A percentile compares a stretch with the other conserved stretches of the same genome.
phyloP scores from a whole-genome alignment of 1,140 invertebrate species.

The Propsilocerus akamusi region DNA sequence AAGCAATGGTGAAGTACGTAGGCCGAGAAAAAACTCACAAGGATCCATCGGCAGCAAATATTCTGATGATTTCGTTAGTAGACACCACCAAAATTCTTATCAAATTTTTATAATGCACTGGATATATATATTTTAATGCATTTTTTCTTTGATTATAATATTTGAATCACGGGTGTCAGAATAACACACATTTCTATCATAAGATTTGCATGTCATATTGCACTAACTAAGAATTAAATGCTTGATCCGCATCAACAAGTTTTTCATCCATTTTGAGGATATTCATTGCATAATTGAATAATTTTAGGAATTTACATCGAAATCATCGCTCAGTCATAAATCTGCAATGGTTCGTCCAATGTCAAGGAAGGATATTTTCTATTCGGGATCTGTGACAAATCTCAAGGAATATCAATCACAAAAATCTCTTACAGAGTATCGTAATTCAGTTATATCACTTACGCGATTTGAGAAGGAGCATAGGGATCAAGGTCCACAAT shows the following conservation, averaged over 20 bases:
- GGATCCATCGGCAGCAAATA: slow-evolving; percentile 31
- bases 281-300: background rate
- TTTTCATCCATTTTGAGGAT: background rate
- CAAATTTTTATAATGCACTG: too few relatives aligned
- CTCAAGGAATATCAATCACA: slow-evolving; percentile 84
- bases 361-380: slow-evolving; percentile 95
- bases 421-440: slow-evolving; percentile 72
- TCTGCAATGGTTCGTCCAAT: slow-evolving; percentile 65
- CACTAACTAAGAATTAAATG: too few relatives aligned
- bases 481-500: slow-evolving; percentile 17
- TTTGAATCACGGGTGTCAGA: too few relatives aligned
- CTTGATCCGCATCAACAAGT: too few relatives aligned
- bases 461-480: slow-evolving; percentile 38
- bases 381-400: slow-evolving; percentile 84
- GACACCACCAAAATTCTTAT: too few relatives aligned
- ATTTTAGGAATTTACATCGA: slow-evolving; percentile 18
- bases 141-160: too few relatives aligned
- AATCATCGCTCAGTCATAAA: slow-evolving; percentile 23
- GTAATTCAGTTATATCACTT: slow-evolving; percentile 63
- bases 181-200: too few relatives aligned
- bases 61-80: slow-evolving; percentile 30
- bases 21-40: slow-evolving; percentile 18
- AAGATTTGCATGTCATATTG: too few relatives aligned
- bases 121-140: too few relatives aligned
- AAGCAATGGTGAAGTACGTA: slow-evolving; percentile 25